Conservation (phyloP, 2,113 vertebrate species). For the Syrmaticus mikado region DNA sequence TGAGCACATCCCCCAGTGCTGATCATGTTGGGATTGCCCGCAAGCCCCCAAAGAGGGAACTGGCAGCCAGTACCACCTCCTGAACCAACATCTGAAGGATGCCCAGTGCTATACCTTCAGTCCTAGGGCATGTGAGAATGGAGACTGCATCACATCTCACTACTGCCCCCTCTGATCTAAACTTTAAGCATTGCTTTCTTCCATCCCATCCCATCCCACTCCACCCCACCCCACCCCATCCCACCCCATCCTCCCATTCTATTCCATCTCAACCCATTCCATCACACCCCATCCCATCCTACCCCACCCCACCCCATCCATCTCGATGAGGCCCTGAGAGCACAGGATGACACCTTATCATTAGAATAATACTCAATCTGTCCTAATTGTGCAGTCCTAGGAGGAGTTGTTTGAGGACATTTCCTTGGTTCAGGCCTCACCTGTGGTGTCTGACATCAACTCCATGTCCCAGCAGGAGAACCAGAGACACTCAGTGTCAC, state of each 20-base stretch:
- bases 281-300: not conserved
- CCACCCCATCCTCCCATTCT: no score
- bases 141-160: rapidly evolving
- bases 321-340: not conserved
- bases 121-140: not conserved
- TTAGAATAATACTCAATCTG: not conserved
- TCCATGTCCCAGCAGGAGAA: not conserved
- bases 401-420: not conserved
- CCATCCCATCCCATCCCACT: no score
- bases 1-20: rapidly evolving
- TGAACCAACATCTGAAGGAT: no score
- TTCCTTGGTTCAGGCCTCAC: not conserved
- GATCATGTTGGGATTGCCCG: not conserved
- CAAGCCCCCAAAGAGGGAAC: not conserved
- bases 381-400: not conserved
- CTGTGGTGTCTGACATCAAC: not conserved
- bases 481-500: not conserved
- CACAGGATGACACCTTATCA: not conserved
- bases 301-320: not conserved
- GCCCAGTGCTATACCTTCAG: not conserved
- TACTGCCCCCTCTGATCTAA: not conserved
- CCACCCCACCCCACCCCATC: not conserved
- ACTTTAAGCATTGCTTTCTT: not conserved
- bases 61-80: not conserved
- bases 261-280: no score